Evolutionary conservation across 2,888 invertebrate genomes (phyloP), one percentile per base, ranked within the genome.

Genomic region (Perithous albicinctus): DNA sequence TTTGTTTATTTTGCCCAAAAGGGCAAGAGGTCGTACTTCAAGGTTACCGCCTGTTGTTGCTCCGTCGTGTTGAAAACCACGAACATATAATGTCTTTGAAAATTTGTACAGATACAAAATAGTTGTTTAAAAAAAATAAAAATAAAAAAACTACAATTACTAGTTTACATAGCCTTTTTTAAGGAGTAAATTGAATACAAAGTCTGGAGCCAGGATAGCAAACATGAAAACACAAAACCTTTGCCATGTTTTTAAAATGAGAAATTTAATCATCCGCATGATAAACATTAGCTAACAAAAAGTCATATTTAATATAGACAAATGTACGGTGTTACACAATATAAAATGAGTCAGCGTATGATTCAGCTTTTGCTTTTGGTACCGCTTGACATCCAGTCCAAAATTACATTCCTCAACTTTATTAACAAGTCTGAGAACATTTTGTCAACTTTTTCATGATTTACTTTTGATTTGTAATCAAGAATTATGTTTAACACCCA

Each of bases 1-100:
- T 43, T 32, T 35, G 20, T 15, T 18, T 38, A 26, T 41, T 2
- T 8, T 18, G 26, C 8, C n/a, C 1, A n/a, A 54, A 72, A 74
- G 59, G 74, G 38, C 64, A 59, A 66, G 73, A 82, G 82, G 83
- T 85, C 80, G 75, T 56, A 48, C 77, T 69, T 77, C 76, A 81
- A 84, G 80, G 78, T 85, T 82, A 82, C 64, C 56, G 26, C 46
- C 35, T 15, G 59, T 70, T 38, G 18, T 35, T 69, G 15, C 18
- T 51, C 35, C 35, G 12, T 5, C 8, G 6, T 67, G 8, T 48
- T n/a, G n/a, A n/a, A n/a, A 0, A 8, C 38, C 18, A 64, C 41
- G 41, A 51, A 15, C 41, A 18, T n/a, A 64, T 26, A 5, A 32
- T n/a, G 0, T 1, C 10, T 43, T 8, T 8, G 12, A 46, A 18